A percentile compares a stretch with the other conserved stretches of the same genome.
These are phyloP conservation scores for Trematocara zebra DNA, from an alignment of 2,113 vertebrate genomes.

Conservation along the genomic window DNA sequence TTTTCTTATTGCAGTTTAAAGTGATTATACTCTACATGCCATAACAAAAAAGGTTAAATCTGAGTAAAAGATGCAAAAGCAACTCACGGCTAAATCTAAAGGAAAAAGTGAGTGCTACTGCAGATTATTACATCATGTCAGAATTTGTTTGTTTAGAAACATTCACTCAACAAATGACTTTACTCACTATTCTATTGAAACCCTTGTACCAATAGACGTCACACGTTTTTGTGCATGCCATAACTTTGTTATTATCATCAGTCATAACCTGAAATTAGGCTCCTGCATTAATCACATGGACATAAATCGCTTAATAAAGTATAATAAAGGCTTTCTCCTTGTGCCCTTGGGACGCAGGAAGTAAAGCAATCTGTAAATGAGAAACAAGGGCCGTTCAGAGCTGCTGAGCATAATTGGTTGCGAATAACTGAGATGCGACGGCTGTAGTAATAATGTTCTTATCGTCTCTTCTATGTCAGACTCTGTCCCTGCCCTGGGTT, in stretches of 20 bases:
- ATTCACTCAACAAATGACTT: neutral
- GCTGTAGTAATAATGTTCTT: slow-evolving; percentile 52
- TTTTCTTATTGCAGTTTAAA: neutral
- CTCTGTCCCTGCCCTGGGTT: slow-evolving; percentile 12
- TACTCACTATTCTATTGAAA: neutral
- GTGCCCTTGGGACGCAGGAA: slow-evolving; percentile 35
- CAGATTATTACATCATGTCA: neutral
- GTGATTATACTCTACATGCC: neutral
- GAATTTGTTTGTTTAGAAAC: neutral
- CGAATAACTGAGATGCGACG: slow-evolving; percentile 42
- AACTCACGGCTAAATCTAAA: neutral
- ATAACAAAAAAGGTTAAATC: neutral
- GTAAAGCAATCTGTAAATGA: slow-evolving; percentile 39
- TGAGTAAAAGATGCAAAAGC: neutral
- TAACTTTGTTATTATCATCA: slow-evolving; percentile 16
- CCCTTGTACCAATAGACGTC: neutral
- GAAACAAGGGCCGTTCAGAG: slow-evolving; percentile 18
- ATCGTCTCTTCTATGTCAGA: slow-evolving; percentile 42
- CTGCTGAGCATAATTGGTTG: slow-evolving; percentile 48
- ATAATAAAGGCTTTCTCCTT: slow-evolving; percentile 20
- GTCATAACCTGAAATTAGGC: slow-evolving; percentile 9
- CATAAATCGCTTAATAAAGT: slow-evolving; percentile 24
- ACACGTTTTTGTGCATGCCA: neutral
- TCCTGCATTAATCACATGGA: slow-evolving; percentile 27
- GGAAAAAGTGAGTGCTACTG: neutral